A percentile compares a stretch with the other conserved stretches of the same genome.
Conservation (phyloP, 2,888 invertebrate genomes). For the Parnassius glacialis region DNA sequence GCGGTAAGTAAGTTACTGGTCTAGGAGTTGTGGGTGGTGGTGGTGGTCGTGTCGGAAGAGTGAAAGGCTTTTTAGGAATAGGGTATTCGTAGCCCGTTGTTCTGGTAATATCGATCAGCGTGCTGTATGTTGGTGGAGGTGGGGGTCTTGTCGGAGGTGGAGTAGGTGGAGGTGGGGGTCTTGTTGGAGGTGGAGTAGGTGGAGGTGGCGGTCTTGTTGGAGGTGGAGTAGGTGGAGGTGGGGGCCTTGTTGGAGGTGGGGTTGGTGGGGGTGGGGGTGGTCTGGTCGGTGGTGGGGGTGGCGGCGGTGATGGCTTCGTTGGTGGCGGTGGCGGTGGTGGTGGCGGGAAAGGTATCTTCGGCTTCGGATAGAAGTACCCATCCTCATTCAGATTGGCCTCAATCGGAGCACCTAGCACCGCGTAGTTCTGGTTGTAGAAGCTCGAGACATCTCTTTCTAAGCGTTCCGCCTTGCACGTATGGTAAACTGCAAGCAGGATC, state of each 20-base stretch:
- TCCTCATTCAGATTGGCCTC: slow-evolving; percentile 64
- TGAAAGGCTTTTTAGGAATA: slow-evolving; percentile 33
- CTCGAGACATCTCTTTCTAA: slow-evolving; percentile 56
- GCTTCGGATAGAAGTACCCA: slow-evolving; percentile 74
- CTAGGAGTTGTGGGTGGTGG: slow-evolving; percentile 34
- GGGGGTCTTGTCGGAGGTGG: slow-evolving; percentile 30
- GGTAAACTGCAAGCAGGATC: slow-evolving; percentile 66
- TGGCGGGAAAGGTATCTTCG: slow-evolving; percentile 66
- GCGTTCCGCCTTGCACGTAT: slow-evolving; percentile 62
- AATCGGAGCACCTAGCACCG: slow-evolving; percentile 62
- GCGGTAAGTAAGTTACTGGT: slow-evolving; percentile 30
- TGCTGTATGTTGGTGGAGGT: slow-evolving; percentile 32
- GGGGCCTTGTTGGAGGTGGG: slow-evolving; percentile 20
- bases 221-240: slow-evolving; percentile 25
- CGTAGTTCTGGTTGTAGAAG: slow-evolving; percentile 64
- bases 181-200: slow-evolving; percentile 30
- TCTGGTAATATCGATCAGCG: slow-evolving; percentile 24
- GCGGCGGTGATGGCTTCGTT: slow-evolving; percentile 28
- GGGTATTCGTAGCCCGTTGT: slow-evolving; percentile 37
- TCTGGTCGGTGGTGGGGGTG: slow-evolving; percentile 30
- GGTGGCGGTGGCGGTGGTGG: slow-evolving; percentile 42
- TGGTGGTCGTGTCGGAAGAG: slow-evolving; percentile 25
- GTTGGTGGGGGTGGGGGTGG: slow-evolving; percentile 28
- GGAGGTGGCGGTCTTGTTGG: slow-evolving; percentile 32
- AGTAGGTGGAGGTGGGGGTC: slow-evolving; percentile 32